A percentile compares a stretch with the other conserved stretches of the same genome.
phyloP scores from a whole-genome alignment of 2,113 vertebrate species.

The Girardinichthys multiradiatus region DNA sequence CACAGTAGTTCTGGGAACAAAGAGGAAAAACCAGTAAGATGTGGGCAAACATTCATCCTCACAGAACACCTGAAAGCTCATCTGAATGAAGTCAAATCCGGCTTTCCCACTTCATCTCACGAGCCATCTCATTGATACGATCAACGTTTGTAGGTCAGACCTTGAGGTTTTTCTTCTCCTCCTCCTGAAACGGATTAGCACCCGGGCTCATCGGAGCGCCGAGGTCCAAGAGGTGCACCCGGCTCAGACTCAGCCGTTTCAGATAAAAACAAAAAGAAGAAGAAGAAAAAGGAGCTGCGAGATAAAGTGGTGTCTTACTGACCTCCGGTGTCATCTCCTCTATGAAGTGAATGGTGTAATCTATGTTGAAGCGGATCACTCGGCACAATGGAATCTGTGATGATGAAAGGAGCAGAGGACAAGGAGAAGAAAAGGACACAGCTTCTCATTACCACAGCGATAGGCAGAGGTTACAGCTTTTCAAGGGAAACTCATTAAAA shows the following conservation, averaged over 20 bases:
- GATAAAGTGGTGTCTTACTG: slow-evolving; percentile 73
- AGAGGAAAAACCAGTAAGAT: background rate
- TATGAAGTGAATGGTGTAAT: slow-evolving; percentile 99
- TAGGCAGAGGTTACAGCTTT: slow-evolving; percentile 68
- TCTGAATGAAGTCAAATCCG: slow-evolving; percentile 57
- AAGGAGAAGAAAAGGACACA: slow-evolving; percentile 41
- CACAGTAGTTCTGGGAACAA: slow-evolving; percentile 91
- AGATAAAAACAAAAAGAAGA: slow-evolving; percentile 64
- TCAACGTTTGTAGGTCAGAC: slow-evolving; percentile 42
- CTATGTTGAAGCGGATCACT: slow-evolving; percentile 99
- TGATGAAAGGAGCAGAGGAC: slow-evolving; percentile 59
- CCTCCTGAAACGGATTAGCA: slow-evolving; percentile 54
- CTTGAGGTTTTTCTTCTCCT: slow-evolving; percentile 39
- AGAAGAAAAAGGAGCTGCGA: slow-evolving; percentile 23
- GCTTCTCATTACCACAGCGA: slow-evolving; percentile 56
- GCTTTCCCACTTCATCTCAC: slow-evolving; percentile 47
- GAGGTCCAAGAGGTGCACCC: slow-evolving; percentile 50
- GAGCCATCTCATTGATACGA: slow-evolving; percentile 53
- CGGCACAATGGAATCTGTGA: slow-evolving; percentile 96
- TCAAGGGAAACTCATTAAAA: slow-evolving; percentile 71
- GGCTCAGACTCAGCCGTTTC: slow-evolving; percentile 32
- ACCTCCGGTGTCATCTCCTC: slow-evolving; percentile 99
- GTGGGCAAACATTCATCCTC: background rate
- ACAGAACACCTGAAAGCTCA: slow-evolving; percentile 23
- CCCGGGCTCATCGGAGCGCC: slow-evolving; percentile 31